Evolutionary conservation across 1,140 invertebrate species (phyloP).

Genomic region (Phenacoccus solenopsis): DNA sequence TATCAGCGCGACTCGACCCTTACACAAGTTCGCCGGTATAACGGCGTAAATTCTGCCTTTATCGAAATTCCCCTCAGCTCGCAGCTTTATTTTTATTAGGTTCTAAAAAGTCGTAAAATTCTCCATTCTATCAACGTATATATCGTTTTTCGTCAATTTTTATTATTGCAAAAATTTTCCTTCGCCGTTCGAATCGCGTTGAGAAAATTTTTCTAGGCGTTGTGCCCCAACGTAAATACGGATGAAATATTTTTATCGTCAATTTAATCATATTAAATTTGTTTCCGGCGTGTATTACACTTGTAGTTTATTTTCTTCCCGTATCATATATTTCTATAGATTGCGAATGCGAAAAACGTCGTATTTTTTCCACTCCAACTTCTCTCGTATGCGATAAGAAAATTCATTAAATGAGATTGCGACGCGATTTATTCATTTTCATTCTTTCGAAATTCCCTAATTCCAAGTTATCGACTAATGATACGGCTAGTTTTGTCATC

Average conservation of each 20-base stretch:
- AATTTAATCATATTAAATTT: conserved; percentile 4
- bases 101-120: conserved; percentile 18
- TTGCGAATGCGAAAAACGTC: too few relatives aligned
- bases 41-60: conserved; percentile 6
- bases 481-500: too few relatives aligned
- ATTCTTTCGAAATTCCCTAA: too few relatives aligned
- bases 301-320: background rate
- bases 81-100: conserved; percentile 8
- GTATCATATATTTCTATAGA: too few relatives aligned
- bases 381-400: too few relatives aligned
- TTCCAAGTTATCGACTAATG: too few relatives aligned
- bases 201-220: background rate
- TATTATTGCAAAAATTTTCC: background rate
- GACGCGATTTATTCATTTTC: too few relatives aligned
- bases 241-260: background rate
- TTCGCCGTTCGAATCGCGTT: background rate
- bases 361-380: too few relatives aligned
- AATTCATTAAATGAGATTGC: too few relatives aligned
- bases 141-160: conserved; percentile 12
- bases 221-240: background rate
- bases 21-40: background rate
- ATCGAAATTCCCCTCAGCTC: conserved; percentile 13
- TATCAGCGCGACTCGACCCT: background rate
- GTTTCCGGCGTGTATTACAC: background rate
- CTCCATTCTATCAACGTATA: conserved; percentile 6